Base-by-base conservation (phyloP, 2,888 invertebrate genomes). In the Nephrotoma appendiculata region DNA sequence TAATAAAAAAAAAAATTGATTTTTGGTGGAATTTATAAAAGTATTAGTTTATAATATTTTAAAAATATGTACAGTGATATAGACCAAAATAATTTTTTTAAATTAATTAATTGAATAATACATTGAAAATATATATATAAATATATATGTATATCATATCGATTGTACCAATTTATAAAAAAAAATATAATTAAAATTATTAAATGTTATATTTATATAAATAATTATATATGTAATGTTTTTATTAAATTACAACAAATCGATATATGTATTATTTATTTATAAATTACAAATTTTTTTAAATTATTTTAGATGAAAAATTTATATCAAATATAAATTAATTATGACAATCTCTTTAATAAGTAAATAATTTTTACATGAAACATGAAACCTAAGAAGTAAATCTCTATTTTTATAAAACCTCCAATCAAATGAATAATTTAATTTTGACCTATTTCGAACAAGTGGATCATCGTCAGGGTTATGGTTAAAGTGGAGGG, bases 11-110 rank as follows among this genome's bases (percentile, higher is more conserved):
- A 15, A 0, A 83, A 41, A 83, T 42, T 84, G 84, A 84, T 84
- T 42, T 84, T 84, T 84, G 84, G 42, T 84, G 84, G 84, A 84
- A 84, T 84, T 84, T 84, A 84, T 84, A 84, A 41, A 42, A 9
- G 41, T 83, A 42, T 84, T 41, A 84, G n/a, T 42, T 42, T 12
- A n/a, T 84, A 84, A 43, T 9, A 41, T 42, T 42, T 31, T 31
- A 41, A 83, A 83, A 42, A 15, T 84, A n/a, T n/a, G n/a, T n/a
- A 84, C 84, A 84, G 84, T 42, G 84, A 83, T 83, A 83, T 83
- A 83, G 83, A 84, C 71, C 71, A 71, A 71, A 71, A 71, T 71
- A 71, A 31, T 31, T 44, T 44, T 44, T 4, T 71, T n/a, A n/a
- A 71, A 31, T 31, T 71, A 71, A 71, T 71, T 71, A 57, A 15